Evolutionary conservation across 2,888 invertebrate genomes (phyloP).

Genomic region (Drosophila koepferae): DNA sequence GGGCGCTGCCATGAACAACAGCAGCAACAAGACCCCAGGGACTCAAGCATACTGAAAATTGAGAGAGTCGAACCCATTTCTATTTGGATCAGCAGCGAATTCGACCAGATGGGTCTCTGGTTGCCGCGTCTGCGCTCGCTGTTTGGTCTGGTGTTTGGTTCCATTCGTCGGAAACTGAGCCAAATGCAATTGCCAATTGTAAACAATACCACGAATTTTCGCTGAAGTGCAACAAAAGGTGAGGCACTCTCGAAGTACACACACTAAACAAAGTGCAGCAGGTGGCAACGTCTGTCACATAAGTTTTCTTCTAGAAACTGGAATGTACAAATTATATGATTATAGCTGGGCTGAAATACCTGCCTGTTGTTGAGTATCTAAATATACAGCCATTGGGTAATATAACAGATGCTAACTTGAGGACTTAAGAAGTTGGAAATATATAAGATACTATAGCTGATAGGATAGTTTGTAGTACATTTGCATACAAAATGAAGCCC

Average conservation of each 20-base stretch:
- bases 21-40: conserved; percentile 27
- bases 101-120: background rate
- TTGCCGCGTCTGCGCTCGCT: background rate
- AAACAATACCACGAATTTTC: conserved; percentile 25
- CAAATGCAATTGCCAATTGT: conserved; percentile 13
- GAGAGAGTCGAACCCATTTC: conserved; percentile 5
- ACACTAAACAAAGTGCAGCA: background rate
- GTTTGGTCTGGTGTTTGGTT: conserved; percentile 28
- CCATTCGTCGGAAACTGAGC: conserved; percentile 25
- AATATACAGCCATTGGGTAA: background rate
- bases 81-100: conserved; percentile 8
- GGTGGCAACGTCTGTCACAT: background rate
- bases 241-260: background rate
- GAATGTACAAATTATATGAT: background rate
- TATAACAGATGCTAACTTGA: no score
- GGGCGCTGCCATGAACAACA: background rate
- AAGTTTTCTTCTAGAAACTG: background rate
- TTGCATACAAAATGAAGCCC: no score
- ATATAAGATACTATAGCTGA: no score
- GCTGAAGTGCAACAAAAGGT: background rate
- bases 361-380: background rate
- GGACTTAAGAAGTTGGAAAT: no score
- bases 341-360: background rate
- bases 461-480: no score
- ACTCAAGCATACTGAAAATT: conserved; percentile 1